These are phyloP conservation scores for Pycnomerus fuliginosus DNA, from an alignment of 2,888 invertebrate genomes.

Conservation along the genomic window DNA sequence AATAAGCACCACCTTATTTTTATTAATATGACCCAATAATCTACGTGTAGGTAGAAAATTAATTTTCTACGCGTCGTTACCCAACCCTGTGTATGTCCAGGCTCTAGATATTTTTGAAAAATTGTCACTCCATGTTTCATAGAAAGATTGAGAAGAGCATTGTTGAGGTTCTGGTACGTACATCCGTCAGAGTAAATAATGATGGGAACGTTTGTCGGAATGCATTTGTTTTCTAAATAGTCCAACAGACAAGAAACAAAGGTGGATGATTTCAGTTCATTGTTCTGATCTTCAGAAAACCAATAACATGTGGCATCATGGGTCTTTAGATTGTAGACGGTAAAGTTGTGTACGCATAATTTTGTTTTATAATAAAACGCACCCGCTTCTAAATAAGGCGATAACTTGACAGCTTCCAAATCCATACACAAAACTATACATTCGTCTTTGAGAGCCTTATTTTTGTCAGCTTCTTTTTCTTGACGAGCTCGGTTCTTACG, in stretches of 20 bases:
- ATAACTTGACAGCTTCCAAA: background rate
- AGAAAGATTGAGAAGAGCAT: background rate
- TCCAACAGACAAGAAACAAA: background rate
- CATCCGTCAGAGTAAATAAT: background rate
- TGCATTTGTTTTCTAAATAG: background rate
- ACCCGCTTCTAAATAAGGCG: constrained; percentile 13
- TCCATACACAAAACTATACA: too few relatives aligned
- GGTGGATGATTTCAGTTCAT: background rate
- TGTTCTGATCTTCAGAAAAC: constrained; percentile 24
- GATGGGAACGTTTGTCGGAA: background rate
- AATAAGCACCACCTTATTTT: too few relatives aligned
- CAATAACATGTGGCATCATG: constrained; percentile 19
- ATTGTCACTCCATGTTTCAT: background rate
- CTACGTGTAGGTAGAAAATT: too few relatives aligned
- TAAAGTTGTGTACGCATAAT: constrained; percentile 26
- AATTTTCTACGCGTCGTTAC: too few relatives aligned
- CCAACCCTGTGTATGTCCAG: constrained; percentile 4
- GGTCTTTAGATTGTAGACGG: constrained; percentile 21
- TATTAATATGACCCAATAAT: too few relatives aligned
- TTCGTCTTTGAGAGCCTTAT: too few relatives aligned
- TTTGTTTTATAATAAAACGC: constrained; percentile 28
- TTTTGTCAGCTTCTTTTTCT: too few relatives aligned
- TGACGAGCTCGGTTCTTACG: too few relatives aligned
- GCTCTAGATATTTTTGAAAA: background rate
- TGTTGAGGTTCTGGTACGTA: background rate